phyloP scores from a whole-genome alignment of 2,797 vertebrate genomes.

The Myiotriccus ornatus region DNA sequence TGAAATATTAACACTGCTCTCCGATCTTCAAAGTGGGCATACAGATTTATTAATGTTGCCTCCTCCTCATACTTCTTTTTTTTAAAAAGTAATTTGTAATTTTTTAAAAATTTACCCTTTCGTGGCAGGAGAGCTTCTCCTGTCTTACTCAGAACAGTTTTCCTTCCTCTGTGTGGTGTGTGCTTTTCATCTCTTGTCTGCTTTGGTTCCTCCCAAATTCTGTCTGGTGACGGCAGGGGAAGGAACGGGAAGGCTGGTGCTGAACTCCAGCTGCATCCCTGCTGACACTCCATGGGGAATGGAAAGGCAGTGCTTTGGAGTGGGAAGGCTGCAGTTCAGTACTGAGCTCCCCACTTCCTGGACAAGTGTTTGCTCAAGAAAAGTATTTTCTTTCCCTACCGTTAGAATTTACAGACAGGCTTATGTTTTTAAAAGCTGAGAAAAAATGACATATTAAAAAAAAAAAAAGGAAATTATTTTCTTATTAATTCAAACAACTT shows the following conservation, averaged over 20 bases:
- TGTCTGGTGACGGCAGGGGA: background rate
- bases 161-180: background rate
- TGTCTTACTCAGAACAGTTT: background rate
- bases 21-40: background rate
- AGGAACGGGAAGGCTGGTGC: background rate
- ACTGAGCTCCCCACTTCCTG: background rate
- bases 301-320: background rate
- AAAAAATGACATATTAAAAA: background rate
- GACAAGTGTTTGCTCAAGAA: background rate
- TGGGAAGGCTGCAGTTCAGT: background rate
- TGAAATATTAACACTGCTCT: background rate
- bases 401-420: background rate
- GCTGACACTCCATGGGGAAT: background rate
- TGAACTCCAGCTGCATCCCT: background rate
- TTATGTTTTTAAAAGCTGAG: background rate
- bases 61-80: background rate
- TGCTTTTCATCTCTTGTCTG: background rate
- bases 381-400: background rate
- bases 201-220: background rate
- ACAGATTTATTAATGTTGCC: background rate
- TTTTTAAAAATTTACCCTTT: background rate
- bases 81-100: background rate
- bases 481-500: background rate
- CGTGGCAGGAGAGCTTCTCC: background rate
- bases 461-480: background rate